Evolutionary conservation across 2,888 invertebrate genomes (phyloP).

Genomic region (Diaphora mendica): DNA sequence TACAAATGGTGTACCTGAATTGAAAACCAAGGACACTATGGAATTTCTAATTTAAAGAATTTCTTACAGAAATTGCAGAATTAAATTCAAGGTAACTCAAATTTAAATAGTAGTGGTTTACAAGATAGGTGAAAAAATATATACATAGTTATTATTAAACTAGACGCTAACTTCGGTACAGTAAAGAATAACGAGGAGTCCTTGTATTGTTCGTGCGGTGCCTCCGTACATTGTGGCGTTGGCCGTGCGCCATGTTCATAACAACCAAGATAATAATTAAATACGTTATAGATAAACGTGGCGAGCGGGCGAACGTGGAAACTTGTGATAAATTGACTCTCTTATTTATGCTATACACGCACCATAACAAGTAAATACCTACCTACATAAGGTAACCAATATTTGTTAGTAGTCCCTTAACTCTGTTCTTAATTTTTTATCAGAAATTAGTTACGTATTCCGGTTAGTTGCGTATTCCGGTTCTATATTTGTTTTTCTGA

Average conservation of each 20-base stretch:
- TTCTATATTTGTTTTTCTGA: neutral
- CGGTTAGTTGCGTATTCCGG: neutral
- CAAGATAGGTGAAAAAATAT: neutral
- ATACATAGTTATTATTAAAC: neutral
- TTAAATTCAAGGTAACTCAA: neutral
- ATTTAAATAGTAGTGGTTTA: neutral
- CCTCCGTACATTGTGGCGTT: neutral
- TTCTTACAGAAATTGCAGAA: neutral
- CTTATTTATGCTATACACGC: neutral
- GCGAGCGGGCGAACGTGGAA: neutral
- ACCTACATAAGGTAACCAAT: neutral
- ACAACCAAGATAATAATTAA: neutral
- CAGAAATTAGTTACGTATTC: neutral
- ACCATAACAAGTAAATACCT: neutral
- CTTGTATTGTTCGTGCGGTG: neutral
- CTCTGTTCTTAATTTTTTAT: neutral
- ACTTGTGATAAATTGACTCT: neutral
- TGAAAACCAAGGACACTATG: too few relatives aligned
- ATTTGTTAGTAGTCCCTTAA: neutral
- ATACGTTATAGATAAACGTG: neutral
- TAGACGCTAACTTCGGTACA: neutral
- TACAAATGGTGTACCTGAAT: too few relatives aligned
- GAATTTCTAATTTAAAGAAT: neutral
- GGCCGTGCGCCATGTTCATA: neutral
- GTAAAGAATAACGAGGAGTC: neutral